Evolutionary conservation across 1,140 invertebrate species (phyloP), one percentile per base, ranked within the genome.

Genomic region (Cydia splendana): DNA sequence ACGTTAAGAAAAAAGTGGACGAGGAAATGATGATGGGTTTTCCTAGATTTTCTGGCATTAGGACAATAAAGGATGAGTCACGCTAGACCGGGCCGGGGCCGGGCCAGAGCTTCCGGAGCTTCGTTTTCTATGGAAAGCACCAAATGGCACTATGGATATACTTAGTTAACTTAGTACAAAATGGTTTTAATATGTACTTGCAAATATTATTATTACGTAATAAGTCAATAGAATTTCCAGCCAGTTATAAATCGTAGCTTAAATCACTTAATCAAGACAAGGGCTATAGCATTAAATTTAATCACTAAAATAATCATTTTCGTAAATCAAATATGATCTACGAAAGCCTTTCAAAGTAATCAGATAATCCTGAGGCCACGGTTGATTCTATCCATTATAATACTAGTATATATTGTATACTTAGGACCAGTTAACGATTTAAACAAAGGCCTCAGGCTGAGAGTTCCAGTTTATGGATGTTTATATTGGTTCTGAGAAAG

Each of bases 291-390:
- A 62, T 62, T 62, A 62, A 9, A 62, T 62, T 62, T 62, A 15
- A 20, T 62, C 18, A 20, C 7, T 18, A 1, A 24, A 7, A 24
- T 62, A 62, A 20, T 62, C 2, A 62, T 62, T 62, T 62, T 62
- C 57, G 9, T 20, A 62, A 62, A 62, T 62, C 53, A 62, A 62
- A 62, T 62, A 62, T 24, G 18, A 62, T 62, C 57, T n/a, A 62
- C 0, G 20, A 62, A 57, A 24, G 18, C 57, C 20, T 62, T 62
- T 62, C 57, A 24, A 12, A 62, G 57, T 20, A 62, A 24, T 62
- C 57, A 62, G 20, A 62, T 62, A 62, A 62, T 62, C 20, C 57
- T 24, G 20, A 62, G 18, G 9, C 57, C 20, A 62, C 9, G 10
- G 57, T 62, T 24, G 57, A 62, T 20, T 34, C 34, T 34, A 34